phyloP scores from a whole-genome alignment of 1,140 invertebrate species.

The Diorhabda sublineata region DNA sequence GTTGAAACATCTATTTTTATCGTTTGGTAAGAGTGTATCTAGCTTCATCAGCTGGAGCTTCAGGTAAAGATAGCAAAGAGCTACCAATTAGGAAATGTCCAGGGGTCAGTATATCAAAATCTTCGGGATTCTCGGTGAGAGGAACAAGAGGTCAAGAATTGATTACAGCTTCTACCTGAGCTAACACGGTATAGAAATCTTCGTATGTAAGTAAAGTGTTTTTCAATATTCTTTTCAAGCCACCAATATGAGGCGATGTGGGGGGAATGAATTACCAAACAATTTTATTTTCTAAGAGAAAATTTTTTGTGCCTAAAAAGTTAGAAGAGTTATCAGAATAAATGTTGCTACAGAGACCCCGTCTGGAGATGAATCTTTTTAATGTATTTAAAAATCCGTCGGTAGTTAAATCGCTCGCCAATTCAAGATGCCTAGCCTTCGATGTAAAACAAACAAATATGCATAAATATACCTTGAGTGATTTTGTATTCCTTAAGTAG shows the following conservation, averaged over 20 bases:
- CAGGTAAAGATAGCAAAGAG: slow-evolving; percentile 29
- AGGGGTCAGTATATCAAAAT: slow-evolving; percentile 36
- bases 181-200: slow-evolving; percentile 29
- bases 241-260: slow-evolving; percentile 28
- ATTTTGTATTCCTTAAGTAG: slow-evolving; percentile 16
- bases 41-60: slow-evolving; percentile 12
- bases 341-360: slow-evolving; percentile 26
- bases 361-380: slow-evolving; percentile 33
- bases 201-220: slow-evolving; percentile 27
- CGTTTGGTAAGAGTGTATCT: slow-evolving; percentile 2
- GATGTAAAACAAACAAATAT: slow-evolving; percentile 21
- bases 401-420: slow-evolving; percentile 30
- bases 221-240: slow-evolving; percentile 34
- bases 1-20: slow-evolving; percentile 21
- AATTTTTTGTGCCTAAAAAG: slow-evolving; percentile 28
- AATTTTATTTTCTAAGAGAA: slow-evolving; percentile 47
- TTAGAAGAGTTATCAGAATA: slow-evolving; percentile 39
- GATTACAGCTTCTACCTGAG: slow-evolving; percentile 35
- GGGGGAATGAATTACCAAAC: slow-evolving; percentile 29
- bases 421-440: slow-evolving; percentile 39
- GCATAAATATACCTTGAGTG: slow-evolving; percentile 34
- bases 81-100: slow-evolving; percentile 45
- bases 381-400: slow-evolving; percentile 32
- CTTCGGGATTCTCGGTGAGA: slow-evolving; percentile 34
- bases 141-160: slow-evolving; percentile 41